Percentiles rank a stretch among this genome's conserved stretches.
Evolutionary conservation across 2,113 vertebrate genomes (phyloP).

Genomic region (Lepus americanus): DNA sequence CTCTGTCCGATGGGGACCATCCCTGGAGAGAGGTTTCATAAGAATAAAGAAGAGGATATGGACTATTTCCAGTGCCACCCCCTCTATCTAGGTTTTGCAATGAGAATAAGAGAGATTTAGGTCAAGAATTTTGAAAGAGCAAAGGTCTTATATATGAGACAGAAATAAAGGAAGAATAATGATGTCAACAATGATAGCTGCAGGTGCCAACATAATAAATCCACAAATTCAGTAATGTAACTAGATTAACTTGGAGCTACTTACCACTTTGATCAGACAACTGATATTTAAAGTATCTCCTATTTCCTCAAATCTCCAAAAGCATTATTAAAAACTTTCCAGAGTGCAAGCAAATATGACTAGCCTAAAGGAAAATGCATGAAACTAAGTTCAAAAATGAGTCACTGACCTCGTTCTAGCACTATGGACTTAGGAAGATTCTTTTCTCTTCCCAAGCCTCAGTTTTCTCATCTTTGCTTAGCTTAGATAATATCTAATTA

Average conservation of each 20-base stretch:
- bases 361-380: background rate
- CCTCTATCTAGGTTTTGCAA: background rate
- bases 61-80: background rate
- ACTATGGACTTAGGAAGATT: background rate
- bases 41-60: background rate
- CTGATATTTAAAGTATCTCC: background rate
- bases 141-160: background rate
- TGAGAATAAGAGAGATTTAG: background rate
- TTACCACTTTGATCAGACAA: background rate
- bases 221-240: background rate
- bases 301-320: background rate
- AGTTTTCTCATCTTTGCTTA: slow-evolving; percentile 10
- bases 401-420: background rate
- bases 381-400: background rate
- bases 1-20: background rate
- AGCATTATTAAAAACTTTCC: background rate
- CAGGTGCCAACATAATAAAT: background rate
- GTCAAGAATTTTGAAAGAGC: background rate
- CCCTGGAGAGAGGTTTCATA: background rate
- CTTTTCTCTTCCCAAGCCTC: background rate
- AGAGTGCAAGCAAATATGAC: background rate
- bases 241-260: background rate
- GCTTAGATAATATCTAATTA: background rate
- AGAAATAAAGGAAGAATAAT: background rate
- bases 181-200: background rate